Base-by-base conservation (phyloP, 2,113 vertebrate genomes). In the Mormyrus iriodes region DNA sequence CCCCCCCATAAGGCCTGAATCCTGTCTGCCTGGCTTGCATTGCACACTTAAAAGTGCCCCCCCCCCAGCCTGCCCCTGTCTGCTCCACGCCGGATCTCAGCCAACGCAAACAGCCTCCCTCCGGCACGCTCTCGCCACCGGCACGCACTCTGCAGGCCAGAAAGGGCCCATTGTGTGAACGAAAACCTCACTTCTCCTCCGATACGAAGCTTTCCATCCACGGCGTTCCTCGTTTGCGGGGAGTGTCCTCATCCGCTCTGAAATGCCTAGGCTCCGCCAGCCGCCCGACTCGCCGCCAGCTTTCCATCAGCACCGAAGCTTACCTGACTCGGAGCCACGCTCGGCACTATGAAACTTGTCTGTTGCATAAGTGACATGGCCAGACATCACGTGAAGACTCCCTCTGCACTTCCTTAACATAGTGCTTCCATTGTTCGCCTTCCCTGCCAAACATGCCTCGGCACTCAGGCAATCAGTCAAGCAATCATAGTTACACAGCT, bases 91-190 rank as follows among this genome's bases (percentile, higher is more conserved):
- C 76, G 79, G 42, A 17, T 86, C 44, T 73, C 49, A 79, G 89
- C 91, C 92, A 94, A 90, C 83, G 86, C 89, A 89, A 91, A 79
- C 83, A 61, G 1, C 73, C 85, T 46, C 53, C 27, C 58, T 46
- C 44, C 51, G 88, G 85, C 90, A 88, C 87, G 90, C 31, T 44
- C 82, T 88, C 91, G 65, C 91, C 89, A 88, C 90, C 89, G 83
- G 51, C 88, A 61, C 53, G 88, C 82, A 88, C 90, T 79, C 73
- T 19, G 73, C 90, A 88, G 90, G 87, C 86, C 88, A 65, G 76
- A 65, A 90, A 53, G 89, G 61, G 76, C 85, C 65, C 89, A 91
- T 90, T 90, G 90, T 91, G 90, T 88, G 91, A 91, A 92, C 90
- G 90, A 89, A 91, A 90, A 9, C 90, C 3, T 17, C 89, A 87